Conservation (phyloP, 2,113 vertebrate species). For the Myrmecophaga tridactyla region DNA sequence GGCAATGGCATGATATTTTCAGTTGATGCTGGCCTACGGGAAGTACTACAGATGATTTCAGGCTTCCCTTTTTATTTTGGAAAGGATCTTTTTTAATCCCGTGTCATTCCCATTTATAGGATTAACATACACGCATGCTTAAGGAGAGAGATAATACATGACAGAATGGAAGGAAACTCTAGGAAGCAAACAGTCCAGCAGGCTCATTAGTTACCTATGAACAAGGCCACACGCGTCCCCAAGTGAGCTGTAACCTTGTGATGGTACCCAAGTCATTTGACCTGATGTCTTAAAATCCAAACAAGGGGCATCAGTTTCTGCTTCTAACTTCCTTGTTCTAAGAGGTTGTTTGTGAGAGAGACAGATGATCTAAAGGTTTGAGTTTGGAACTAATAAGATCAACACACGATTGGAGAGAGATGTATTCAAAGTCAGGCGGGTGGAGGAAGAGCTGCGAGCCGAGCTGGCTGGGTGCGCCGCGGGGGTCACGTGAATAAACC, state of each 20-base stretch:
- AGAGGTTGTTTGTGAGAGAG: neutral
- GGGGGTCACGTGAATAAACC: no score
- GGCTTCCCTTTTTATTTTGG: constrained; percentile 45
- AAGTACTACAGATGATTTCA: constrained; percentile 48
- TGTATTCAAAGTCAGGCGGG: neutral
- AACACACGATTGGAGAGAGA: neutral
- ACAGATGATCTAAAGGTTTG: neutral
- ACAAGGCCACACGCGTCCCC: neutral
- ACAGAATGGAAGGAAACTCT: neutral
- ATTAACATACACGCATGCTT: constrained; percentile 17
- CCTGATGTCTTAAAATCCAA: neutral
- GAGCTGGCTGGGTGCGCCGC: no score
- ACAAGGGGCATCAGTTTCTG: neutral
- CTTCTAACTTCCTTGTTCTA: constrained; percentile 2
- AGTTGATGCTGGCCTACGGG: neutral
- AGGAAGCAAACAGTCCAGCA: neutral
- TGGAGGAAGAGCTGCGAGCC: no score
- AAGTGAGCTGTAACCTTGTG: neutral
- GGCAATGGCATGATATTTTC: constrained; percentile 26
- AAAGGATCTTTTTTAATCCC: constrained; percentile 61
- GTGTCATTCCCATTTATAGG: constrained; percentile 38
- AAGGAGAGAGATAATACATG: constrained; percentile 4
- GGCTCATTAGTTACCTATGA: constrained; percentile 3
- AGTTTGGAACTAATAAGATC: constrained; percentile 36
- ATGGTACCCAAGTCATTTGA: neutral